These are phyloP conservation scores for Drosophila algonquin DNA, from an alignment of 2,888 invertebrate genomes.

Conservation along the genomic window DNA sequence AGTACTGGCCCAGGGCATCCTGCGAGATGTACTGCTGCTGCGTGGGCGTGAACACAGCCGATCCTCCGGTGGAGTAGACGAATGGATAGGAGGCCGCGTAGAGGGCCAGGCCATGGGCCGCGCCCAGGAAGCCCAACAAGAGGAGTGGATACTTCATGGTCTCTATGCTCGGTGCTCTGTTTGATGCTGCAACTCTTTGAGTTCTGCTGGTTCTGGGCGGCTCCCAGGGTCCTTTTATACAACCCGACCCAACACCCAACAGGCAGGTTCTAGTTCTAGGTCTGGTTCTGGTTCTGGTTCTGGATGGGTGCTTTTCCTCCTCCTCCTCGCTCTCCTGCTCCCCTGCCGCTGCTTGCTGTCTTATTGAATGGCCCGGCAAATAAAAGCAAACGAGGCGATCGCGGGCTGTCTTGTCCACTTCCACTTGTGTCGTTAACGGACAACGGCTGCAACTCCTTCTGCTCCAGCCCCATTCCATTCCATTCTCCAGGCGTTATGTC, in stretches of 20 bases:
- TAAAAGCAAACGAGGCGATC: conserved; percentile 42
- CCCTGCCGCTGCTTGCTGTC: neutral
- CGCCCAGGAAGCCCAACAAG: conserved; percentile 63
- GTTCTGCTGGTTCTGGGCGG: conserved; percentile 60
- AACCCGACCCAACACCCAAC: conserved; percentile 27
- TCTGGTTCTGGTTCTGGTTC: conserved; percentile 51
- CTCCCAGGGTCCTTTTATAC: conserved; percentile 80
- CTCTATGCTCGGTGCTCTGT: neutral
- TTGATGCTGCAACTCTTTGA: conserved; percentile 67
- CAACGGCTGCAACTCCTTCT: conserved; percentile 20
- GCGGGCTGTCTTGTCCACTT: conserved; percentile 56
- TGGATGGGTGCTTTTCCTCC: conserved; percentile 9
- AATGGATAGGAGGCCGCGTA: conserved; percentile 68
- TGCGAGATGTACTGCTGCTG: conserved; percentile 86
- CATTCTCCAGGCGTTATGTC: conserved; percentile 49
- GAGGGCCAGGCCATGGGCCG: conserved; percentile 63
- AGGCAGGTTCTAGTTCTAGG: conserved; percentile 49
- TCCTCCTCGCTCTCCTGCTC: conserved; percentile 2
- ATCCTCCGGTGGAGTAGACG: conserved; percentile 72
- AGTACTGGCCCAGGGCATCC: conserved; percentile 87
- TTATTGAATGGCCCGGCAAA: conserved; percentile 21
- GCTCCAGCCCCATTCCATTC: conserved; percentile 11
- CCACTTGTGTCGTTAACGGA: conserved; percentile 72
- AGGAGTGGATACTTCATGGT: conserved; percentile 78
- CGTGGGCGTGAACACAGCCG: conserved; percentile 81